Evolutionary conservation across 2,888 invertebrate species (phyloP).

Genomic region (Eristalis pertinax): DNA sequence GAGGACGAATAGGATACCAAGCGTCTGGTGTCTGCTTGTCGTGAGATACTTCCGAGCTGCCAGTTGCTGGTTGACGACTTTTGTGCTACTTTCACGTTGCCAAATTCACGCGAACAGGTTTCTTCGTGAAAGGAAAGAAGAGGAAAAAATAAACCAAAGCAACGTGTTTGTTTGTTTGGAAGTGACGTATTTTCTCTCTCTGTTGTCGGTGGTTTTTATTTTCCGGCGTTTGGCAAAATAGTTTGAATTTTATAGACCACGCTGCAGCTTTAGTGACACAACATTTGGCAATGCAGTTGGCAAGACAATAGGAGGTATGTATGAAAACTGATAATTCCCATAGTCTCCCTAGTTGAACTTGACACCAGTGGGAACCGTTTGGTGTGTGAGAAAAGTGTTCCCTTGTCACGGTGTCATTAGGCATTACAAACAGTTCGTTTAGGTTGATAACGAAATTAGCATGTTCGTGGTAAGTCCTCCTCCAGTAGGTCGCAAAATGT

Average conservation of each 20-base stretch:
- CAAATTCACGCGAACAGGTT: not conserved
- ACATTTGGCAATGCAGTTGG: not conserved
- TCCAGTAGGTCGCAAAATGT: too few relatives aligned
- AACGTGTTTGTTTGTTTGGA: not conserved
- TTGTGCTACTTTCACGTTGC: conserved; percentile 5
- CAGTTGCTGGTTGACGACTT: conserved; percentile 5
- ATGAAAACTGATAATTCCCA: not conserved
- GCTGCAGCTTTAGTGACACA: not conserved
- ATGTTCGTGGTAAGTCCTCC: too few relatives aligned
- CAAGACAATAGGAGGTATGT: not conserved
- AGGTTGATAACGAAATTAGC: too few relatives aligned
- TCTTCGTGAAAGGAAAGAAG: not conserved
- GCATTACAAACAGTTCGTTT: too few relatives aligned
- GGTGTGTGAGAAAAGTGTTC: too few relatives aligned
- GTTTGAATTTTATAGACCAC: not conserved
- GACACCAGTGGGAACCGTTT: too few relatives aligned
- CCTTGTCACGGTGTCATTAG: too few relatives aligned
- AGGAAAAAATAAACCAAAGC: not conserved
- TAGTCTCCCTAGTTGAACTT: too few relatives aligned
- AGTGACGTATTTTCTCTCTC: not conserved
- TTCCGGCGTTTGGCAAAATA: not conserved
- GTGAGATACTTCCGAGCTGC: not conserved
- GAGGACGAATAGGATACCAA: conserved; percentile 37
- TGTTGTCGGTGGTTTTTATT: not conserved
- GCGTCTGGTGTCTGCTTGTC: not conserved